Percentiles rank a stretch among this genome's conserved stretches.
These are phyloP conservation scores for Psilopogon haemacephalus DNA, from an alignment of 2,113 vertebrate genomes.

Conservation along the genomic window DNA sequence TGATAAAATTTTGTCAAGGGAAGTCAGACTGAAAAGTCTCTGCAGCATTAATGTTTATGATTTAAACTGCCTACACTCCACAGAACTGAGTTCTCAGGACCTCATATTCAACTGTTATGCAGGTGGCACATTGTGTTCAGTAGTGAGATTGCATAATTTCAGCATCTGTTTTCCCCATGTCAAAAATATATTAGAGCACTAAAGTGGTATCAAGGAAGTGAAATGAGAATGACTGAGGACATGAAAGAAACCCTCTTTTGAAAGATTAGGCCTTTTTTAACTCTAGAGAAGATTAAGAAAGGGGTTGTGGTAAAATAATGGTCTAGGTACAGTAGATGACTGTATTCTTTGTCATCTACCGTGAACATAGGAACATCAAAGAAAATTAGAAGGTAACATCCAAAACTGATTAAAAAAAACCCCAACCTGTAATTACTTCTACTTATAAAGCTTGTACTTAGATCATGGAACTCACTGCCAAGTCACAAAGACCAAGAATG, in stretches of 20 bases:
- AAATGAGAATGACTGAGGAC: background rate
- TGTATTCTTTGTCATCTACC: slow-evolving; percentile 19
- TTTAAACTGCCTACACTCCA: background rate
- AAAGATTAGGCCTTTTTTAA: background rate
- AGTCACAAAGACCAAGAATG: slow-evolving; percentile 44
- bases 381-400: slow-evolving; percentile 53
- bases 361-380: background rate
- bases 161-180: background rate
- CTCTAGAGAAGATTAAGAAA: slow-evolving; percentile 26
- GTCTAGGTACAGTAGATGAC: background rate
- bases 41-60: background rate
- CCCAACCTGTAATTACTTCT: slow-evolving; percentile 45
- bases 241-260: background rate
- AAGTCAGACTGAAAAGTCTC: background rate
- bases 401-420: background rate
- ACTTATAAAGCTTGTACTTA: slow-evolving; percentile 57
- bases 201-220: background rate
- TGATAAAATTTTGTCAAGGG: background rate
- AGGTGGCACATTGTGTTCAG: background rate
- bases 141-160: background rate
- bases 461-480: slow-evolving; percentile 12
- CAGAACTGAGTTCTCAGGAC: background rate
- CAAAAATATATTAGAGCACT: background rate
- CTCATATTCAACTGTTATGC: background rate
- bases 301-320: background rate